Evolutionary conservation across 2,113 vertebrate genomes (phyloP), one percentile per base, ranked within the genome.

Genomic region (Ictidomys tridecemlineatus): DNA sequence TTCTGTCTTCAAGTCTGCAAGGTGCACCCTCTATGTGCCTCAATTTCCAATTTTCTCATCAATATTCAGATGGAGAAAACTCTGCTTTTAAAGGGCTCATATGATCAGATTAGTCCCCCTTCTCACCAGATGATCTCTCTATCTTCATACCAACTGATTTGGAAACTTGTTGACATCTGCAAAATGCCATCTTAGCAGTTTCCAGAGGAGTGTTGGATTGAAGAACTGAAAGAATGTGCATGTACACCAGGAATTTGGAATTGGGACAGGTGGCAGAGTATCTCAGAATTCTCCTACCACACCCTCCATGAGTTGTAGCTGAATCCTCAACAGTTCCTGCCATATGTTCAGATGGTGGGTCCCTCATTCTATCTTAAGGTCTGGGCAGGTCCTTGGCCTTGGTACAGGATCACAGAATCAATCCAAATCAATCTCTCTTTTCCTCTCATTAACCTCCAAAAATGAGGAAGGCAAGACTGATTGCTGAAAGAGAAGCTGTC

Each of bases 71-170:
- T 17, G 20, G 58, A 73, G 24, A 94, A 61, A 86, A 32, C 30
- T 69, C 34, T 42, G 34, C 48, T 90, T 61, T 76, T 91, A 70
- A 72, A 89, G 53, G n/a, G 24, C 28, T 92, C 65, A 4, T 42
- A 34, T 51, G 18, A 45, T 70, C 61, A 61, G 22, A 17, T 77
- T 89, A n/a, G 32, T 14, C 17, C 17, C 39, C n/a, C 48, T 3
- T 3, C 24, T 12, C 9, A 34, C 9, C 22, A 51, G 9, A 30
- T 67, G 77, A 28, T 53, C 42, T 51, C 48, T 51, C 48, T 82
- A 30, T n/a, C n/a, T 85, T 79, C 45, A 65, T 7, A 61, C 20
- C 7, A 82, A 24, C 63, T 51, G 70, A 78, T 56, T 34, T 39
- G 56, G 58, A 78, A 94, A 70, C n/a, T 91, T 42, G 70, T 56